Percentiles rank a stretch among this genome's conserved stretches.
Evolutionary conservation across 2,113 vertebrate genomes (phyloP).

Genomic region (Varanus komodoensis): DNA sequence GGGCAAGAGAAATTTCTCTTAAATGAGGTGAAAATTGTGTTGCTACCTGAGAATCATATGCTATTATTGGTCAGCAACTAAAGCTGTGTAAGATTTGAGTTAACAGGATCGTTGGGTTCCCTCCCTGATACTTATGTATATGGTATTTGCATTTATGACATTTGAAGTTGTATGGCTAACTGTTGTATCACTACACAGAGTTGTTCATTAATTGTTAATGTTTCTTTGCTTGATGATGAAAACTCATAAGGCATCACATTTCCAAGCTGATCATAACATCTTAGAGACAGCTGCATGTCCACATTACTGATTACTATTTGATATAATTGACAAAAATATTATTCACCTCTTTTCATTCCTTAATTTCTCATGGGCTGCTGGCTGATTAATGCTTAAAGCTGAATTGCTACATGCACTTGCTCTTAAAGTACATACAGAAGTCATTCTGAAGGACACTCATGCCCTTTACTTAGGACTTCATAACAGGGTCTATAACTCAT

Average conservation of each 20-base stretch:
- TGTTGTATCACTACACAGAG: constrained; percentile 5
- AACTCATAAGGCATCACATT: constrained; percentile 34
- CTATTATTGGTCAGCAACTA: constrained; percentile 7
- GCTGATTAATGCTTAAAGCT: constrained; percentile 70
- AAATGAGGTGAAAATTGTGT: background rate
- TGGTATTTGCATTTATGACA: constrained; percentile 4
- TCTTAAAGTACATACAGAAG: constrained; percentile 6
- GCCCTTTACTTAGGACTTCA: constrained; percentile 34
- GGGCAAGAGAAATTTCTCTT: background rate
- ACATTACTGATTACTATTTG: background rate
- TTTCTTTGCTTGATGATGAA: constrained; percentile 51
- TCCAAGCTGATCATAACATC: constrained; percentile 55
- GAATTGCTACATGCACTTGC: constrained; percentile 51
- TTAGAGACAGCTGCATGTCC: constrained; percentile 31
- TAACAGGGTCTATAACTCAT: constrained; percentile 80
- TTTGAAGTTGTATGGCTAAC: background rate
- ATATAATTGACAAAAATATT: constrained; percentile 35
- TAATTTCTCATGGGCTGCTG: constrained; percentile 75
- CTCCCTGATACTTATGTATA: constrained; percentile 3
- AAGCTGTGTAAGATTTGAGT: background rate
- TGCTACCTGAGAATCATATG: background rate
- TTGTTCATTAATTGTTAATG: constrained; percentile 33
- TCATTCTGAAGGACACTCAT: constrained; percentile 36
- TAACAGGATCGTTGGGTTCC: background rate
- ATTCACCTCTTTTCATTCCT: constrained; percentile 34